These are phyloP conservation scores for Xiphophorus maculatus DNA, from an alignment of 2,113 vertebrate genomes.

Conservation along the genomic window DNA sequence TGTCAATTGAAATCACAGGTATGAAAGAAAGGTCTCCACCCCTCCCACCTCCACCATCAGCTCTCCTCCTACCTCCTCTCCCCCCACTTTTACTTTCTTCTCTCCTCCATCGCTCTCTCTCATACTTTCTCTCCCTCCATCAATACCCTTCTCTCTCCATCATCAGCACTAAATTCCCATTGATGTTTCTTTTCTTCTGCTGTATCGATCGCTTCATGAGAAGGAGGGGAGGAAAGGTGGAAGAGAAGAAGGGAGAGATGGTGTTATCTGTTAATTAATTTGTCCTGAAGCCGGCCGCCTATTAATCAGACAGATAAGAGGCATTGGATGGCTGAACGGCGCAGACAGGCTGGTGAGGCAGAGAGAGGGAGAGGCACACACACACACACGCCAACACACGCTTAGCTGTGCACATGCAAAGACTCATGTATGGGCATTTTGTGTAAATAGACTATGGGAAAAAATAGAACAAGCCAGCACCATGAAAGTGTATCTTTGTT, in stretches of 20 bases:
- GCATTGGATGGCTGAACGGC: constrained; percentile 98
- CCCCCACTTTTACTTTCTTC: constrained; percentile 63
- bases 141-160: constrained; percentile 88
- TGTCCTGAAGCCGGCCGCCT: constrained; percentile 99
- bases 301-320: constrained; percentile 99
- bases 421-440: constrained; percentile 79
- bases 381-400: constrained; percentile 26
- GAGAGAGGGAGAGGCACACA: constrained; percentile 22
- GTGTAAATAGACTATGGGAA: constrained; percentile 18
- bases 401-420: constrained; percentile 41
- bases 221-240: constrained; percentile 92
- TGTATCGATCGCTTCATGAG: constrained; percentile 99
- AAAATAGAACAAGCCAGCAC: constrained; percentile 5
- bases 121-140: constrained; percentile 46
- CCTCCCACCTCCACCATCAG: constrained; percentile 43
- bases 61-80: constrained; percentile 39
- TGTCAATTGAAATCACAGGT: constrained; percentile 75
- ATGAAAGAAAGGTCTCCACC: constrained; percentile 76
- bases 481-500: not conserved
- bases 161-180: constrained; percentile 99
- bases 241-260: constrained; percentile 84
- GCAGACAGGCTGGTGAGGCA: constrained; percentile 88
- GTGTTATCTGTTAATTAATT: constrained; percentile 99
- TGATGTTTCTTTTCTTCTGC: constrained; percentile 99
- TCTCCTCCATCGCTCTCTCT: constrained; percentile 53